These are phyloP conservation scores for Mythimna impura DNA, from an alignment of 2,888 invertebrate genomes.

Conservation along the genomic window DNA sequence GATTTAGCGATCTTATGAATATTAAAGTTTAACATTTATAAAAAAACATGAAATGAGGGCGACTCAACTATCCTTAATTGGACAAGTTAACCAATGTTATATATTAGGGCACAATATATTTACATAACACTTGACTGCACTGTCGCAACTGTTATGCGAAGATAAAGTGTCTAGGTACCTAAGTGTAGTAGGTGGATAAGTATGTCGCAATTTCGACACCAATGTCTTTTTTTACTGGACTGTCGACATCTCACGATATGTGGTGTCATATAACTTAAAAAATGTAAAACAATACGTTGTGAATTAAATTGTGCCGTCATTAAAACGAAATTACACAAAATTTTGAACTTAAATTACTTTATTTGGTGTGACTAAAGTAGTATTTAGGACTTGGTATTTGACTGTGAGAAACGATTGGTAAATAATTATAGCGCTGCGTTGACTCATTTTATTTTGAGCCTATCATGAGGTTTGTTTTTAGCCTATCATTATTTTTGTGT, in stretches of 20 bases:
- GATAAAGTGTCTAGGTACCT: slow-evolving; percentile 36
- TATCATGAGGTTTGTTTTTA: slow-evolving; percentile 23
- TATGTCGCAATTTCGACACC: slow-evolving; percentile 57
- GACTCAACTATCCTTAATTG: slow-evolving; percentile 10
- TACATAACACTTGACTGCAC: slow-evolving; percentile 51
- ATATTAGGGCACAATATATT: slow-evolving; percentile 55
- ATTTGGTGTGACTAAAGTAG: slow-evolving; percentile 21
- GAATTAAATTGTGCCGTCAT: slow-evolving; percentile 60
- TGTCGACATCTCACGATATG: slow-evolving; percentile 63
- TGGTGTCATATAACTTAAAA: slow-evolving; percentile 51
- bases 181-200: slow-evolving; percentile 45
- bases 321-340: slow-evolving; percentile 57
- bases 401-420: slow-evolving; percentile 51
- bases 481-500: background rate
- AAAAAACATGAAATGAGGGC: slow-evolving; percentile 1
- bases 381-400: slow-evolving; percentile 37
- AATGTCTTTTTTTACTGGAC: slow-evolving; percentile 54
- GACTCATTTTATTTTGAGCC: slow-evolving; percentile 22
- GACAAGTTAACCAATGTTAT: background rate
- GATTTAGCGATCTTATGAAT: background rate
- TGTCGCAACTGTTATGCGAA: slow-evolving; percentile 56
- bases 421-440: slow-evolving; percentile 44
- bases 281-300: slow-evolving; percentile 68
- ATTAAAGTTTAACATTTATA: background rate
- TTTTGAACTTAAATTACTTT: slow-evolving; percentile 38